These are phyloP conservation scores for Champsocephalus gunnari DNA, from an alignment of 2,797 vertebrate species.

Conservation along the genomic window DNA sequence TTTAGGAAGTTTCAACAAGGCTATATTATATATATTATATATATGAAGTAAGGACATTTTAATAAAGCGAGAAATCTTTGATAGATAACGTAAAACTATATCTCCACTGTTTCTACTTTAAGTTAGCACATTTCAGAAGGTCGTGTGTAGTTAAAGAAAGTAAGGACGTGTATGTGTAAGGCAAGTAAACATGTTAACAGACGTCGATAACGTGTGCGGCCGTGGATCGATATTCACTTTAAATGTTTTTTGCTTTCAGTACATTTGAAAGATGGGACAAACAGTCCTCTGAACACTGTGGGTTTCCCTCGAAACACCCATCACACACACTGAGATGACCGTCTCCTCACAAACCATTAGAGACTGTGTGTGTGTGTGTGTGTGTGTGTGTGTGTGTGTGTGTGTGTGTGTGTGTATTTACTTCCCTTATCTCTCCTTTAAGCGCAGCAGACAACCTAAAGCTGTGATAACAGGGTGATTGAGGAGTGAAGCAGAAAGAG, in stretches of 20 bases:
- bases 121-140: no score
- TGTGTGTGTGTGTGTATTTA: slow-evolving; percentile 17
- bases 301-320: no score
- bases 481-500: slow-evolving; percentile 1
- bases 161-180: no score
- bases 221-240: neutral
- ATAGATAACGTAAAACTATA: no score
- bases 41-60: no score
- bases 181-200: neutral
- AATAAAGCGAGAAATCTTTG: no score
- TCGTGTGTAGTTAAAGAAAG: no score
- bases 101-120: no score
- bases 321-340: no score
- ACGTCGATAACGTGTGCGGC: neutral
- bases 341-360: no score
- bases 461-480: slow-evolving; percentile 32
- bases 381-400: neutral
- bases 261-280: neutral
- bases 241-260: neutral
- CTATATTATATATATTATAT: no score
- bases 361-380: neutral
- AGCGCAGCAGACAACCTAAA: slow-evolving; percentile 4
- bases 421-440: slow-evolving; percentile 50
- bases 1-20: no score
- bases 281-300: neutral